A percentile compares a stretch with the other conserved stretches of the same genome.
phyloP scores from a whole-genome alignment of 2,888 invertebrate species.

The Alloplasta piceator region DNA sequence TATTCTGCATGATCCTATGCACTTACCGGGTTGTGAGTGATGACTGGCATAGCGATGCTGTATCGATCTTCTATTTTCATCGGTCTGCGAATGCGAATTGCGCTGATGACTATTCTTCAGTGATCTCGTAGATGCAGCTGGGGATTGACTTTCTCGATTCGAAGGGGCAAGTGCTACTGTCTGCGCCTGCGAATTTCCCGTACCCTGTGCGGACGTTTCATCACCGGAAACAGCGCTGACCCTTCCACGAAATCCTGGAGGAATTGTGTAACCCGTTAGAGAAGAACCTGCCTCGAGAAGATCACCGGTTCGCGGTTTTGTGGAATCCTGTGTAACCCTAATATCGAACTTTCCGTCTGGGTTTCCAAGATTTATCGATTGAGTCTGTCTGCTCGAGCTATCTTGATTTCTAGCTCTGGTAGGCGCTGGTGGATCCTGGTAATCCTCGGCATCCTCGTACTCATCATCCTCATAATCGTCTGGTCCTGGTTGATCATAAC shows the following conservation, averaged over 20 bases:
- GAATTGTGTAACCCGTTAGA: constrained; percentile 89
- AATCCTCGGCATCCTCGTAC: constrained; percentile 86
- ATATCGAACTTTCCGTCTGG: constrained; percentile 85
- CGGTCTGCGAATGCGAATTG: constrained; percentile 24
- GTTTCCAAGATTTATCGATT: constrained; percentile 87
- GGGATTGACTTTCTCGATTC: constrained; percentile 64
- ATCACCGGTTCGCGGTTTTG: constrained; percentile 85
- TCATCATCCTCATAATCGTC: constrained; percentile 85
- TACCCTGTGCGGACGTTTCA: constrained; percentile 84
- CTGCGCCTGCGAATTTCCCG: constrained; percentile 88
- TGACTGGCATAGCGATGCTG: constrained; percentile 30
- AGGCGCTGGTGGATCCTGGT: constrained; percentile 71
- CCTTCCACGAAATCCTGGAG: constrained; percentile 88
- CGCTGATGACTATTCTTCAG: constrained; percentile 71
- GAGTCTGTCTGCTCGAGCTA: constrained; percentile 84
- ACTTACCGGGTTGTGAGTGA: constrained; percentile 53
- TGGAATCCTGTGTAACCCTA: constrained; percentile 86
- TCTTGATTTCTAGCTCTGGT: constrained; percentile 65
- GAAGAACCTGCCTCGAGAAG: constrained; percentile 87
- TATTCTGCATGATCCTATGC: no score
- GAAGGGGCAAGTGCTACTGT: constrained; percentile 84
- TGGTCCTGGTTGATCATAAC: constrained; percentile 72
- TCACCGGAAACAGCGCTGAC: constrained; percentile 86
- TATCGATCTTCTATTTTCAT: constrained; percentile 33
- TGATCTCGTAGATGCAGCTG: constrained; percentile 75